Evolutionary conservation across 2,888 invertebrate genomes (phyloP).

Genomic region (Eupithecia dodoneata): DNA sequence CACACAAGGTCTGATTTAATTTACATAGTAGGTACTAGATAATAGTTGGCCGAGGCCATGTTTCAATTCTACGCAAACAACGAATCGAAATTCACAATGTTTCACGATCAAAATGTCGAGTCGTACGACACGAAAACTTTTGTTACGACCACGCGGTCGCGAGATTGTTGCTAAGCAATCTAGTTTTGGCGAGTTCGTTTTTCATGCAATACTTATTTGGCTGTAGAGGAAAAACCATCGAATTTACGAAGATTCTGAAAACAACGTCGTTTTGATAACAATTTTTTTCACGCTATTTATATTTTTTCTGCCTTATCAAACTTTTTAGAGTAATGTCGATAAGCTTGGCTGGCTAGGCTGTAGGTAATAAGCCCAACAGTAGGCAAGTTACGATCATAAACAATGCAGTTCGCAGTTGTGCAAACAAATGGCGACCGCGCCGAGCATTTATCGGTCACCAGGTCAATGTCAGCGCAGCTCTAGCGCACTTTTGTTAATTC

Average conservation of each 20-base stretch:
- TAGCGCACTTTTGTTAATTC: conserved; percentile 28
- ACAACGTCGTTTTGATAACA: neutral
- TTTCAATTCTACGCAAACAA: conserved; percentile 2
- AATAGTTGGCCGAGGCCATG: neutral
- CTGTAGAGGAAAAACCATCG: neutral
- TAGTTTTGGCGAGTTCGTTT: neutral
- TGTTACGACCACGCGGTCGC: neutral
- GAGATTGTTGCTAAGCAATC: neutral
- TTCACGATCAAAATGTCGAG: neutral
- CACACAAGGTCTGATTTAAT: conserved; percentile 3
- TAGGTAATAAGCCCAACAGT: conserved; percentile 4
- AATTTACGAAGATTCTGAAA: neutral
- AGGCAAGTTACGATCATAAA: conserved; percentile 22
- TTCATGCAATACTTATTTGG: neutral
- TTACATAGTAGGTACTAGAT: conserved; percentile 3
- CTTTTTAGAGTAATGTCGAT: neutral
- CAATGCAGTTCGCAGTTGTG: conserved; percentile 54
- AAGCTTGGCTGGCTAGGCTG: neutral
- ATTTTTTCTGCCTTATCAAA: neutral
- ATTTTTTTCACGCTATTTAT: neutral
- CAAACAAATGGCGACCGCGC: conserved; percentile 56
- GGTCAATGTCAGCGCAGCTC: conserved; percentile 68
- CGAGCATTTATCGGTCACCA: conserved; percentile 60
- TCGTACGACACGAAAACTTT: neutral
- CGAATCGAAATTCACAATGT: neutral